A percentile compares a stretch with the other conserved stretches of the same genome.
phyloP scores from a whole-genome alignment of 2,888 invertebrate species.

The Metacarcinus magister region DNA sequence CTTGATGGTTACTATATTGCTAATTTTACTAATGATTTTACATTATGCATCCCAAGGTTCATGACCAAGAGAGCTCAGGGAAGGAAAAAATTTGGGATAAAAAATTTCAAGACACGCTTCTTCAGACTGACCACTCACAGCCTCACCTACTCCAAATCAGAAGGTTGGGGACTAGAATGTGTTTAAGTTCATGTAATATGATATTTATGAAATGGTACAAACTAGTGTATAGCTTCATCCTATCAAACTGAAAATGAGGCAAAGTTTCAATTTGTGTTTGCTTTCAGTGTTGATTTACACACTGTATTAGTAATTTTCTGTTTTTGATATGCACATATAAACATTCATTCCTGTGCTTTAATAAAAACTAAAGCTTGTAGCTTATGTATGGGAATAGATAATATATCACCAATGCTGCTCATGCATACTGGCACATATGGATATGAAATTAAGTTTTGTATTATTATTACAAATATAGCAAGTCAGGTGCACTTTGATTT shows the following conservation, averaged over 20 bases:
- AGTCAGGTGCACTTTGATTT: too few species aligned
- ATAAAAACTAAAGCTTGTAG: too few species aligned
- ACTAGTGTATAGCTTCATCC: background rate
- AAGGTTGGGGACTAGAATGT: conserved; percentile 86
- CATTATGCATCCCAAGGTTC: conserved; percentile 87
- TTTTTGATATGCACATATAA: too few species aligned
- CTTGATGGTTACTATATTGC: background rate
- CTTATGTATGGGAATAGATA: too few species aligned
- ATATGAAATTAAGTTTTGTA: too few species aligned
- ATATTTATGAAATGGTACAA: background rate
- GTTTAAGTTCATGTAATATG: background rate
- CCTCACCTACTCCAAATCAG: conserved; percentile 88
- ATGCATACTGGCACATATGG: too few species aligned
- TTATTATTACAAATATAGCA: too few species aligned
- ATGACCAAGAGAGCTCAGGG: conserved; percentile 96
- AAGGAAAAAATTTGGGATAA: conserved; percentile 91
- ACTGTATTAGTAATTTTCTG: background rate
- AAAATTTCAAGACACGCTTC: conserved; percentile 93
- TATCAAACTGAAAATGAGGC: background rate
- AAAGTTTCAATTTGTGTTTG: background rate
- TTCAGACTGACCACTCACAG: conserved; percentile 94
- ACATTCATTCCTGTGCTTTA: too few species aligned
- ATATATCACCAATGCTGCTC: too few species aligned
- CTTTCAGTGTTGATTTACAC: background rate
- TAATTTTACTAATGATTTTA: background rate